Evolutionary conservation across 2,888 invertebrate genomes (phyloP).

Genomic region (Orthosia gothica): DNA sequence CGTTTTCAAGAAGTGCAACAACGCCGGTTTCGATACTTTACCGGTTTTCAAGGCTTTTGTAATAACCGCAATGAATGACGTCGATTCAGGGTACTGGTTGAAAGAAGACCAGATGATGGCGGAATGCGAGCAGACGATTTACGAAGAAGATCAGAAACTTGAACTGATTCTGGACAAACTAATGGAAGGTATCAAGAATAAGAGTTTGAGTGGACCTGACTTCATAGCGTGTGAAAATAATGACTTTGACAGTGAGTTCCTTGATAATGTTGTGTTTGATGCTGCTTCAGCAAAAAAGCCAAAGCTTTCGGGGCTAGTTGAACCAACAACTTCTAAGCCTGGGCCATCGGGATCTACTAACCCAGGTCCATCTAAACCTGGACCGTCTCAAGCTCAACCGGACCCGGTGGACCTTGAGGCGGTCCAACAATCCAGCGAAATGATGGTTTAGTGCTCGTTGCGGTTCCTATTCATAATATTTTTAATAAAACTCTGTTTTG

Average conservation of each 20-base stretch:
- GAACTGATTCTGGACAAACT: slow-evolving; percentile 65
- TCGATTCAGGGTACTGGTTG: slow-evolving; percentile 61
- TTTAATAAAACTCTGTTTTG: slow-evolving; percentile 14
- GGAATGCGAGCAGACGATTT: slow-evolving; percentile 36
- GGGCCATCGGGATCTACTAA: neutral
- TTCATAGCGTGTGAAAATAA: slow-evolving; percentile 27
- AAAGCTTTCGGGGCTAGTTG: neutral
- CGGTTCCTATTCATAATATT: neutral
- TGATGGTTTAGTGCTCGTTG: no score
- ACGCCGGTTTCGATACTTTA: neutral
- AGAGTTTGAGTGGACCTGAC: slow-evolving; percentile 24
- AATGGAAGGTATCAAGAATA: slow-evolving; percentile 14
- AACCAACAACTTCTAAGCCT: neutral
- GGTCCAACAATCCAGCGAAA: neutral
- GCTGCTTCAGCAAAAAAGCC: neutral
- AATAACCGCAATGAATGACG: slow-evolving; percentile 36
- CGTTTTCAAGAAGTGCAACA: rapidly evolving
- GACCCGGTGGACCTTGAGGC: no score
- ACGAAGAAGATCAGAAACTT: slow-evolving; percentile 56
- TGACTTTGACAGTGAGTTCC: slow-evolving; percentile 19
- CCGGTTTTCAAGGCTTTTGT: neutral
- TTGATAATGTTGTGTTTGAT: slow-evolving; percentile 23
- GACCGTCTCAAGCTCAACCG: neutral
- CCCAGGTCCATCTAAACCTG: neutral
- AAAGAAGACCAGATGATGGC: slow-evolving; percentile 23